Evolutionary conservation across 2,888 invertebrate genomes (phyloP), one percentile per base, ranked within the genome.

Genomic region (Epistrophe grossulariae): DNA sequence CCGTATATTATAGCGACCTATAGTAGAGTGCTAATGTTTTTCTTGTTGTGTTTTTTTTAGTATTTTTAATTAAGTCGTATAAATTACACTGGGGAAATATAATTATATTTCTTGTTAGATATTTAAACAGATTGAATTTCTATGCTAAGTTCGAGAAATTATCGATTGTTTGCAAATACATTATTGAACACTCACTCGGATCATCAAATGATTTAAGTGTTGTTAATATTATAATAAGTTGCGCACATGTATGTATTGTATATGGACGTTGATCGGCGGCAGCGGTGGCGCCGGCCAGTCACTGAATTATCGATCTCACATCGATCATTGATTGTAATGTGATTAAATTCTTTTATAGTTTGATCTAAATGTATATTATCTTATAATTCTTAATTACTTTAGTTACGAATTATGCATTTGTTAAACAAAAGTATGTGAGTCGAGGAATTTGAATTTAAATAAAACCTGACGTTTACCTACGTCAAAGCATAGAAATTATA

Each of bases 41-140:
- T 71, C 60, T 50, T 66, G 31, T 64, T 79, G 64, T 28, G 35
- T 31, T 55, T n/a, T 2, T 59, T 11, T 62, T 79, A 8, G 3
- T 24, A 24, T 24, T 24, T 35, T 80, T 70, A 73, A 84, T 81
- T 81, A 35, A 66, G 43, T 60, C 48, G n/a, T 40, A 70, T 62
- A 60, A 28, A 80, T 66, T 57, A 48, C 60, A 68, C 43, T 31
- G 57, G 62, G 35, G 70, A 55, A 70, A 70, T 52, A 73, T 19
- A 62, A 71, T 71, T 60, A 55, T 48, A 55, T 48, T 73, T 85
- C 73, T 64, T 17, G 50, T 57, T 70, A 68, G 68, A 73, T 62
- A 73, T 31, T 43, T 70, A 85, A 81, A 81, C 73, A 78, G 73
- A 82, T 85, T 85, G 78, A 85, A 73, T 74, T 82, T 85, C 81